Evolutionary conservation across 2,888 invertebrate species (phyloP).

Genomic region (Sphaerophoria rueppellii): DNA sequence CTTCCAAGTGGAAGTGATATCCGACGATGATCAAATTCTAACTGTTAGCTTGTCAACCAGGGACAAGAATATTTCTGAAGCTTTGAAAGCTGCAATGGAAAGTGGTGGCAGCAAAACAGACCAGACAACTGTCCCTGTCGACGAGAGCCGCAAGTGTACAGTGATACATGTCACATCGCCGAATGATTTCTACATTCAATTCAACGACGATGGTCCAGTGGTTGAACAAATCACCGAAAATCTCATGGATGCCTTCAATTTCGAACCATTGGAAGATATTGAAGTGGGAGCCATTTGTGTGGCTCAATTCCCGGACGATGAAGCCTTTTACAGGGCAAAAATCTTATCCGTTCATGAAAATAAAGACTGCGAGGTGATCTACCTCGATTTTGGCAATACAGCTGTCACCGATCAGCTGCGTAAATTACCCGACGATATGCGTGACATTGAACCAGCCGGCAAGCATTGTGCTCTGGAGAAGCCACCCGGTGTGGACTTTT

Average conservation of each 20-base stretch:
- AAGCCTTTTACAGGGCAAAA: conserved; percentile 94
- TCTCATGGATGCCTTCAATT: conserved; percentile 78
- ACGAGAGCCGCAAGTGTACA: conserved; percentile 84
- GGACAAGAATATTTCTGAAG: conserved; percentile 83
- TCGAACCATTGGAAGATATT: conserved; percentile 75
- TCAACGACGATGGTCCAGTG: conserved; percentile 81
- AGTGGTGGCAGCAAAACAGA: conserved; percentile 62
- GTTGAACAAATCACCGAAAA: conserved; percentile 79
- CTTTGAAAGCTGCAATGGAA: conserved; percentile 78
- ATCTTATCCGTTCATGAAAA: conserved; percentile 88
- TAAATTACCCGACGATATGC: conserved; percentile 85
- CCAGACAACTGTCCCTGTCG: conserved; percentile 79
- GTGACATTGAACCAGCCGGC: conserved; percentile 84
- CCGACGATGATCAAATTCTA: conserved; percentile 82
- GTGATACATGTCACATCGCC: conserved; percentile 87
- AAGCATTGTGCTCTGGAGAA: conserved; percentile 85
- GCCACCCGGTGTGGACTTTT: conserved; percentile 82
- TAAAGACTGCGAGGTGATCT: conserved; percentile 89
- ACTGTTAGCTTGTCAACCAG: conserved; percentile 85
- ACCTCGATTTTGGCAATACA: conserved; percentile 88
- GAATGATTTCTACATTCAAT: conserved; percentile 89
- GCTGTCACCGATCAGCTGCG: conserved; percentile 84
- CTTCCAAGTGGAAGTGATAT: conserved; percentile 86
- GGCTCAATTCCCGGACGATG: conserved; percentile 91
- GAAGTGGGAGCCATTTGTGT: conserved; percentile 85